A percentile compares a stretch with the other conserved stretches of the same genome.
Conservation (phyloP, 53 echinoderm and acorn worm genomes). For the Holothuria leucospilota region DNA sequence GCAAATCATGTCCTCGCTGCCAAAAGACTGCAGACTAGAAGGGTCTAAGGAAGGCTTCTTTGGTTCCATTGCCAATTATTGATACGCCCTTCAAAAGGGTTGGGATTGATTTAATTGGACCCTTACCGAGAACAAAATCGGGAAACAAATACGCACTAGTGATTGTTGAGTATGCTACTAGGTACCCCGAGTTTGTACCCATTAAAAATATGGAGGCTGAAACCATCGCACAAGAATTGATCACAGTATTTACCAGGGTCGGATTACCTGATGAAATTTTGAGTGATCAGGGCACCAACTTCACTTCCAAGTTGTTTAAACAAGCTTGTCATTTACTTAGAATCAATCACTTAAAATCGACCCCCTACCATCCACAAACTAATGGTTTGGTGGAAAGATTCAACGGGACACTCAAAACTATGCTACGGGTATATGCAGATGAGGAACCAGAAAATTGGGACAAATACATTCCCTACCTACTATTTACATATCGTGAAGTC, state of each 20-base stretch:
- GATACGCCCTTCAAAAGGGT: constrained; percentile 43
- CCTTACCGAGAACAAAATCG: background rate
- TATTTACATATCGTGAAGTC: constrained; percentile 38
- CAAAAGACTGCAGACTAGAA: background rate
- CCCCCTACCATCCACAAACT: constrained; percentile 43
- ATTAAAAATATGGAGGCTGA: constrained; percentile 6
- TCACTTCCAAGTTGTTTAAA: constrained; percentile 20
- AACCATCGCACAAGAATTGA: constrained; percentile 32
- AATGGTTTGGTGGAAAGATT: constrained; percentile 35
- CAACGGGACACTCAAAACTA: constrained; percentile 32
- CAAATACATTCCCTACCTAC: constrained; percentile 31
- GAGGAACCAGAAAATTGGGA: constrained; percentile 16
- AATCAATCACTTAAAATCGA: constrained; percentile 10
- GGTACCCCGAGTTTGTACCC: constrained; percentile 29
- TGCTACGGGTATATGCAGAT: constrained; percentile 26
- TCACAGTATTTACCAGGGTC: constrained; percentile 33
- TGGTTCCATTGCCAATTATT: constrained; percentile 20
- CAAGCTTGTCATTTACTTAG: background rate
- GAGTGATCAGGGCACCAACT: constrained; percentile 39
- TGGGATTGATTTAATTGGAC: constrained; percentile 42
- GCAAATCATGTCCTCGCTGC: constrained; percentile 35
- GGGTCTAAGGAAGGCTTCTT: background rate
- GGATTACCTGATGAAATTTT: constrained; percentile 35
- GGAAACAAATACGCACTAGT: constrained; percentile 38
- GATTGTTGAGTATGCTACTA: constrained; percentile 46